Evolutionary conservation across 2,888 invertebrate genomes (phyloP).

Genomic region (Acronicta aceris): DNA sequence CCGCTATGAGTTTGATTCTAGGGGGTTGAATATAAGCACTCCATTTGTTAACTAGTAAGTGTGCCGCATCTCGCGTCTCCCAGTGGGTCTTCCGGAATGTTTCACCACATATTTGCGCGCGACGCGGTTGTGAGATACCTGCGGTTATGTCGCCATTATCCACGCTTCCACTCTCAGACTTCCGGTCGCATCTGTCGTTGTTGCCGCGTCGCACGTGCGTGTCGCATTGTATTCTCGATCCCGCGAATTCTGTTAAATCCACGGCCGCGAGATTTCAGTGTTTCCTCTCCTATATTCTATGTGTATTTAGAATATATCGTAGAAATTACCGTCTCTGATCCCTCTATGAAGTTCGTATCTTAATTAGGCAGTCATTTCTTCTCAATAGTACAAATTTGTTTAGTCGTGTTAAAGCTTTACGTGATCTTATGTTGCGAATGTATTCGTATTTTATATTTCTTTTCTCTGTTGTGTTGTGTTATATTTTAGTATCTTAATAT

Average conservation of each 20-base stretch:
- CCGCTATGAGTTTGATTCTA: background rate
- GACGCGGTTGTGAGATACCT: slow-evolving; percentile 1
- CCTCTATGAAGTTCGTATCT: slow-evolving; percentile 59
- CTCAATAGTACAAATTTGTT: slow-evolving; percentile 84
- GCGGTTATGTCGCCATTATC: slow-evolving; percentile 4
- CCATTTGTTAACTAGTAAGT: slow-evolving; percentile 36
- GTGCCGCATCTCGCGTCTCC: background rate
- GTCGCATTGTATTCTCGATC: background rate
- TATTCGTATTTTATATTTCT: slow-evolving; percentile 64
- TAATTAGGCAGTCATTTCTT: slow-evolving; percentile 72
- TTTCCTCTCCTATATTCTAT: slow-evolving; percentile 47
- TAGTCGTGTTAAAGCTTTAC: slow-evolving; percentile 78
- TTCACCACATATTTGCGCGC: background rate
- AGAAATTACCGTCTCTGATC: slow-evolving; percentile 49
- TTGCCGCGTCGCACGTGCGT: background rate
- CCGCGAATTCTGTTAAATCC: background rate
- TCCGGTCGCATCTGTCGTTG: no score
- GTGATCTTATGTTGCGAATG: slow-evolving; percentile 66
- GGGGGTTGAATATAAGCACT: slow-evolving; percentile 7
- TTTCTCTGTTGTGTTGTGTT: slow-evolving; percentile 67
- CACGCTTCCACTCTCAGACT: background rate
- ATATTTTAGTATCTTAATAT: slow-evolving; percentile 53
- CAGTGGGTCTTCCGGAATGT: slow-evolving; percentile 2
- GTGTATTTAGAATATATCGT: slow-evolving; percentile 51
- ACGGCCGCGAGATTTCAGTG: slow-evolving; percentile 13